Base-by-base conservation (phyloP, 2,888 invertebrate species). In the Odontomyia ornata region DNA sequence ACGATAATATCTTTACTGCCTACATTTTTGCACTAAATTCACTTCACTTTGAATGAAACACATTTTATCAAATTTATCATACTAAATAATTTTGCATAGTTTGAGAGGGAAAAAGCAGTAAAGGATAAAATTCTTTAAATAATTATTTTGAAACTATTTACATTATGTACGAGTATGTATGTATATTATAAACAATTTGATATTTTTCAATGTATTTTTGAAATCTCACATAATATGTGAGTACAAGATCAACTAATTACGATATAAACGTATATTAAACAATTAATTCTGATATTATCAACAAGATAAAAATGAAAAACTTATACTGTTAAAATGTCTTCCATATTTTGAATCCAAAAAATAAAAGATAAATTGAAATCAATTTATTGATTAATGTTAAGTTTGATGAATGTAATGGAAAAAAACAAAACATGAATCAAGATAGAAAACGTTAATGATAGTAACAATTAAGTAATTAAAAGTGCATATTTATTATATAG, bases 311-410 rank as follows among this genome's bases (percentile, higher is more conserved):
- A 15, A 52, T 13, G 30, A 11, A 65, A 62, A 18, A 43, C 30
- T 30, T 30, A 52, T 52, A 69, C 69, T 69, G 46, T 69, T 47
- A 47, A 46, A 69, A 69, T 47, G 69, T 69, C 69, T 69, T 69
- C 69, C 69, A 69, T 69, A 47, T 69, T 47, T 69, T 69, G 47
- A 69, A 69, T 52, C 52, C 52, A 52, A 52, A 52, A 36, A 36
- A 36, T 36, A n/a, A n/a, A n/a, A n/a, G 36, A 52, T 52, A 18
- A 52, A 52, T n/a, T 52, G 52, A 52, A 52, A 52, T 52, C 52
- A 52, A 52, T 52, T 52, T 52, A 52, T 52, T 52, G 52, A 52
- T 52, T 52, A 52, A 52, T 52, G 52, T 52, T 52, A 52, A 52
- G 52, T 52, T 52, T 18, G 52, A 52, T n/a, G 15, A 52, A 52